Evolutionary conservation across 1,140 invertebrate species (phyloP), one percentile per base, ranked within the genome.

Genomic region (Calycopis cecrops): DNA sequence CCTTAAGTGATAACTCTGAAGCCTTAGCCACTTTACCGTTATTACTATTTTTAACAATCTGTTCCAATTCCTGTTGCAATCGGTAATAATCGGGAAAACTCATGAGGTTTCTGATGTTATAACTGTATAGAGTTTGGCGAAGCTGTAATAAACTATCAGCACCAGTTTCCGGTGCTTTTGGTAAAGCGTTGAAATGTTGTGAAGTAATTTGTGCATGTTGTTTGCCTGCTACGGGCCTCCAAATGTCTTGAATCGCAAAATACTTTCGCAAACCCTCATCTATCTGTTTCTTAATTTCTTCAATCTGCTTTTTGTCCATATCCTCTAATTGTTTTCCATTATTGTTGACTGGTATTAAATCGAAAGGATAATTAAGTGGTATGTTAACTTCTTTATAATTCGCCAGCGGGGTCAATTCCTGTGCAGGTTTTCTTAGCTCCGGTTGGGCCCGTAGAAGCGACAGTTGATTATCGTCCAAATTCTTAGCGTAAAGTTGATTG

Each of bases 351-450:
- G 40, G 40, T 16, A 44, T 44, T 16, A 44, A 17, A 16, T 44
- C n/a, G 16, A 44, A 44, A 8, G 40, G 40, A 44, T 44, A 44
- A 9, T 16, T 16, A 9, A 44, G 40, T 9, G 40, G 40, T 9
- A 44, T 44, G 17, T 44, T 16, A 17, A 44, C 9, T 9, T 9
- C 4, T 9, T 44, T 44, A 0, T 44, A 14, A 44, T 17, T 44
- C 17, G 21, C 21, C 6, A 6, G 21, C 21, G 21, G 40, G 14
- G 8, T 44, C 40, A n/a, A n/a, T 18, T 44, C 40, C 35, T 59
- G 51, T 49, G 34, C 37, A 50, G 57, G n/a, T 51, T 47, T 21
- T 42, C 18, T 12, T n/a, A 34, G 34, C n/a, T 38, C 34, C 18
- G 54, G 47, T 42, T 50, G 47, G n/a, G 53, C 14, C 9, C 42